Evolutionary conservation across 1,140 invertebrate genomes (phyloP).

Genomic region (Heterodera carotae): DNA sequence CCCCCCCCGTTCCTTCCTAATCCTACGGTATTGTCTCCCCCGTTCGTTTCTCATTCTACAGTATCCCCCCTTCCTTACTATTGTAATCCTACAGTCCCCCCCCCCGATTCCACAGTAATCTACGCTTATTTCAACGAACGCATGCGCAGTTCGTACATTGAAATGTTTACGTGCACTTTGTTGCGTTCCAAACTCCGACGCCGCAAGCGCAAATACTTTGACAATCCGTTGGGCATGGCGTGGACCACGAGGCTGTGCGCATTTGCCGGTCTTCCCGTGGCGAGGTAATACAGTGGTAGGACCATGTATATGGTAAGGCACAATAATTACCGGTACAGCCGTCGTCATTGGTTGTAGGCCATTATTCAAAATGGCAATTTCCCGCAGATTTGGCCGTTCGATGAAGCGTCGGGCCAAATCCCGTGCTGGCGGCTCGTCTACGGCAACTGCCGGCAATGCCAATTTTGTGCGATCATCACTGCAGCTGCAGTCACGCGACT

Average conservation of each 20-base stretch:
- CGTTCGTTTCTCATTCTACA: no score
- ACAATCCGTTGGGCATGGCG: slow-evolving; percentile 26
- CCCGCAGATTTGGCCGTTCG: not conserved
- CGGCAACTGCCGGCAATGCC: slow-evolving; percentile 39
- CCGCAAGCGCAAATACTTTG: slow-evolving; percentile 34
- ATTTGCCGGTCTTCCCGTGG: slow-evolving; percentile 36
- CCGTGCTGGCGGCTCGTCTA: not conserved
- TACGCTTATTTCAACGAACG: slow-evolving; percentile 62
- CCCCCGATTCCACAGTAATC: slow-evolving; percentile 38
- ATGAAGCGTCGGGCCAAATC: slow-evolving; percentile 18
- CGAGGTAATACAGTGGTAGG: slow-evolving; percentile 6
- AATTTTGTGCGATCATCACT: slow-evolving; percentile 60
- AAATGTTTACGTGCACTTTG: slow-evolving; percentile 52
- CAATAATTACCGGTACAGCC: no score
- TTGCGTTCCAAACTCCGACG: slow-evolving; percentile 43
- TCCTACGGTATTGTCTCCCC: no score
- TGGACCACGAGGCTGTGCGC: slow-evolving; percentile 11
- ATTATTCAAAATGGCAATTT: no score
- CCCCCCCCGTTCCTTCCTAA: no score
- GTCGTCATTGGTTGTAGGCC: no score
- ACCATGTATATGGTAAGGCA: no score
- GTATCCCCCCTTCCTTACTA: no score
- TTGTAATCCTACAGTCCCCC: not conserved
- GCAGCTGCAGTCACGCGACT: slow-evolving; percentile 61
- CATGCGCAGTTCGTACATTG: slow-evolving; percentile 55